Evolutionary conservation across 2,797 vertebrate species (phyloP).

Genomic region (Arvicola amphibius): DNA sequence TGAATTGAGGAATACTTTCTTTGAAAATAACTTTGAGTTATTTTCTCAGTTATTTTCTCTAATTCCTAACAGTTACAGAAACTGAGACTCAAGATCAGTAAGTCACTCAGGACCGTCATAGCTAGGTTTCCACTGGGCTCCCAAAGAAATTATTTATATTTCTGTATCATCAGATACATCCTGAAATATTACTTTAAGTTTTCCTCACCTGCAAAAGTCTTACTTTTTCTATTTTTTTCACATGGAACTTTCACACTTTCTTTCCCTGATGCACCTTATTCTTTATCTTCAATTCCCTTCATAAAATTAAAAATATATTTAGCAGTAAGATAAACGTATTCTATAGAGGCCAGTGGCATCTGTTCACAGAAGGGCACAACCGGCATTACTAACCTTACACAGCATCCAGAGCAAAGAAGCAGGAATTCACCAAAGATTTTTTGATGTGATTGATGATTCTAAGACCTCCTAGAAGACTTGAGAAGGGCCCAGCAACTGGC

Average conservation of each 20-base stretch:
- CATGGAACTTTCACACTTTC: not conserved
- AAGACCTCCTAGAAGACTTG: slow-evolving; percentile 66
- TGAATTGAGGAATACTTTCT: slow-evolving; percentile 20
- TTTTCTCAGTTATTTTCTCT: not conserved
- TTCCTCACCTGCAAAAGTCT: not conserved
- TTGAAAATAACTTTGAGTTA: too few species aligned
- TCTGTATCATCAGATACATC: not conserved
- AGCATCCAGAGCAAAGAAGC: slow-evolving; percentile 16
- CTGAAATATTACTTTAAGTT: not conserved
- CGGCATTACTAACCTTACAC: slow-evolving; percentile 11
- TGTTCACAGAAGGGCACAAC: not conserved
- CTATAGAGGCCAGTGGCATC: not conserved
- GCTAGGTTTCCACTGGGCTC: not conserved
- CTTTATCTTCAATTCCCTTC: not conserved
- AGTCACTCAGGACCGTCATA: not conserved
- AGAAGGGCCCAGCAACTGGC: slow-evolving; percentile 48
- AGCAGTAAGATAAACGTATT: not conserved
- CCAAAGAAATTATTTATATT: slow-evolving; percentile 12
- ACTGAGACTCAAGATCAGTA: not conserved
- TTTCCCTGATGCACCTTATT: slow-evolving; percentile 11
- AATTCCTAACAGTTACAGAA: not conserved
- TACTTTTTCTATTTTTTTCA: slow-evolving; percentile 3
- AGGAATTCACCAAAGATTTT: slow-evolving; percentile 47
- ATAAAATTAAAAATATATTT: not conserved
- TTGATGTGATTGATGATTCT: slow-evolving; percentile 54